phyloP scores from a whole-genome alignment of 1,140 invertebrate genomes.

The Drosophila kohkoa region DNA sequence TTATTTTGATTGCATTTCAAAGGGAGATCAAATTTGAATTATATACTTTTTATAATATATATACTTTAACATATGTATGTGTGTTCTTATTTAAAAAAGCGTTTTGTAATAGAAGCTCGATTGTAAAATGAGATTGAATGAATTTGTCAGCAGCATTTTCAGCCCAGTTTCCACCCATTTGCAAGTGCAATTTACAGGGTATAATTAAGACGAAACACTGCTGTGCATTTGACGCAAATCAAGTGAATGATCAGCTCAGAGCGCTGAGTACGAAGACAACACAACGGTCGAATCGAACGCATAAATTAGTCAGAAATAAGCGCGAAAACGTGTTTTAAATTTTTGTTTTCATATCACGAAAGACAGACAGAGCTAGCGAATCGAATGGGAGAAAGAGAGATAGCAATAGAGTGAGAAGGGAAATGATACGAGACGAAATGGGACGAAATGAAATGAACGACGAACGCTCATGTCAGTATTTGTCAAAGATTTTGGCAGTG shows the following conservation, averaged over 20 bases:
- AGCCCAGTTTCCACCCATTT: neutral
- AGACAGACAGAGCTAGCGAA: constrained; percentile 5
- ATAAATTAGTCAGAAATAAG: constrained; percentile 81
- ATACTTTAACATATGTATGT: too few species aligned
- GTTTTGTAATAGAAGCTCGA: too few species aligned
- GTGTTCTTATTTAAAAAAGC: too few species aligned
- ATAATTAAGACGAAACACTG: constrained; percentile 61
- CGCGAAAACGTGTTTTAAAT: constrained; percentile 83
- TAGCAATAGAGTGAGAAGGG: constrained; percentile 29
- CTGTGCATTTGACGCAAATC: constrained; percentile 46
- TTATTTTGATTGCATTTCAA: too few species aligned
- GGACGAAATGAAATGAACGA: constrained; percentile 44
- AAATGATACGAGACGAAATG: constrained; percentile 34
- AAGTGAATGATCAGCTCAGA: constrained; percentile 49
- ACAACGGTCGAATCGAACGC: constrained; percentile 75
- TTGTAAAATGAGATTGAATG: too few species aligned
- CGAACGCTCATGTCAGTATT: constrained; percentile 81
- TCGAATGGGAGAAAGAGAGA: constrained; percentile 23
- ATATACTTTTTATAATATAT: too few species aligned
- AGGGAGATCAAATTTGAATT: too few species aligned
- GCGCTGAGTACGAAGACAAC: constrained; percentile 43
- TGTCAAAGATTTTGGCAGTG: constrained; percentile 81
- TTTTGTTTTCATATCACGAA: constrained; percentile 76
- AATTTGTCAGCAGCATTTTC: too few species aligned
- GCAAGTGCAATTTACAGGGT: constrained; percentile 23